Evolutionary conservation across 2,888 invertebrate species (phyloP), one percentile per base, ranked within the genome.

Genomic region (Agrotis segetum): DNA sequence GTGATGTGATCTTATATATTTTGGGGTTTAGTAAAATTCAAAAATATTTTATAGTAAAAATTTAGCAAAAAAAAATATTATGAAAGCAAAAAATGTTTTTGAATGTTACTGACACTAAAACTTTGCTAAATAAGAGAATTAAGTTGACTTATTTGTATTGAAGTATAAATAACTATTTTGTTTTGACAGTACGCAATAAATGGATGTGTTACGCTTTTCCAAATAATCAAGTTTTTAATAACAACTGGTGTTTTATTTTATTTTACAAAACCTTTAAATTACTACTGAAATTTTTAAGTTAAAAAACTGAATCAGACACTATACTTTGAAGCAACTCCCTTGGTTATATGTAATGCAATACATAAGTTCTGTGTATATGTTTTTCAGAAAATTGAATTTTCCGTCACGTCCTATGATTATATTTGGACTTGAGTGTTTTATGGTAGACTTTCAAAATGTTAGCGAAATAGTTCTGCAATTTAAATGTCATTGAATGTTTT

Each of bases 181-280:
- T 86, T 85, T 85, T 79, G 79, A 85, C 85, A 86, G 74, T 85
- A 71, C 72, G 82, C 85, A 86, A 71, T 86, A 89, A 88, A 87
- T 90, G 89, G 88, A 93, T 93, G 93, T 93, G 92, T 94, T 93
- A 92, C 92, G 93, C 94, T 95, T 95, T 89, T 94, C 93, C 92
- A 91, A 94, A 95, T 95, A 95, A 95, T 95, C 95, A 94, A 92
- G 90, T 93, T 94, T 94, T 94, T 92, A 92, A 92, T 94, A 95
- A 95, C 93, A 91, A 74, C 19, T 49, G 87, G 91, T 90, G 92
- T 95, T 95, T 94, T 92, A 93, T 94, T 95, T 91, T 29, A 50
- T 29, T 59, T 46, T 4, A 29, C 47, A 46, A 46, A 40, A 47
- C 80, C 53, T 79, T 56, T 56, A 16, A 24, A 56, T 47, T 19